A percentile compares a stretch with the other conserved stretches of the same genome.
phyloP scores from a whole-genome alignment of 2,888 invertebrate species.

The Chorisops tibialis region DNA sequence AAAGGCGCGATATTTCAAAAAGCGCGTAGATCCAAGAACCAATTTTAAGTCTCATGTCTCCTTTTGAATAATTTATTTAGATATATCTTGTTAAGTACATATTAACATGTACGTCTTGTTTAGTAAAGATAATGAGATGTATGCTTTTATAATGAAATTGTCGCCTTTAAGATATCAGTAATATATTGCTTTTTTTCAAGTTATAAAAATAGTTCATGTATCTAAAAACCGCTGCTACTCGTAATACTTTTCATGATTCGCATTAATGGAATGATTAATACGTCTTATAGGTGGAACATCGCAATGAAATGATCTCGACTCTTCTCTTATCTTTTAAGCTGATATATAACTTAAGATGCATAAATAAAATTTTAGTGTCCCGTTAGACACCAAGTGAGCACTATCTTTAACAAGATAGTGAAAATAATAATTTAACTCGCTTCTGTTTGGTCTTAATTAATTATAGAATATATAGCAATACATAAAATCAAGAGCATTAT shows the following conservation, averaged over 20 bases:
- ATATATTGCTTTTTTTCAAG: slow-evolving; percentile 2
- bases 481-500: not conserved
- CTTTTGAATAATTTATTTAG: too few relatives aligned
- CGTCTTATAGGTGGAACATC: not conserved
- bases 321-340: slow-evolving; percentile 1
- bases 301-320: not conserved
- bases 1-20: too few relatives aligned
- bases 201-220: not conserved
- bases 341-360: slow-evolving; percentile 3
- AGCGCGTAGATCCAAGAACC: too few relatives aligned
- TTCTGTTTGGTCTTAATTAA: not conserved
- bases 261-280: not conserved
- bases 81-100: too few relatives aligned
- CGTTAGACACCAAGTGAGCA: slow-evolving; percentile 6
- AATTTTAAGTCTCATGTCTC: too few relatives aligned
- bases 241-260: not conserved
- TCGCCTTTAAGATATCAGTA: not conserved
- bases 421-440: not conserved
- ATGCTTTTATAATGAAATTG: too few relatives aligned
- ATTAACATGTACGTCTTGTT: too few relatives aligned
- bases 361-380: slow-evolving; percentile 13
- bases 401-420: not conserved
- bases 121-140: too few relatives aligned
- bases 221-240: not conserved
- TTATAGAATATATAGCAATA: too few relatives aligned